Percentiles rank a stretch among this genome's conserved stretches.
Conservation (phyloP, 2,888 invertebrate species). For the Plagodis pulveraria region DNA sequence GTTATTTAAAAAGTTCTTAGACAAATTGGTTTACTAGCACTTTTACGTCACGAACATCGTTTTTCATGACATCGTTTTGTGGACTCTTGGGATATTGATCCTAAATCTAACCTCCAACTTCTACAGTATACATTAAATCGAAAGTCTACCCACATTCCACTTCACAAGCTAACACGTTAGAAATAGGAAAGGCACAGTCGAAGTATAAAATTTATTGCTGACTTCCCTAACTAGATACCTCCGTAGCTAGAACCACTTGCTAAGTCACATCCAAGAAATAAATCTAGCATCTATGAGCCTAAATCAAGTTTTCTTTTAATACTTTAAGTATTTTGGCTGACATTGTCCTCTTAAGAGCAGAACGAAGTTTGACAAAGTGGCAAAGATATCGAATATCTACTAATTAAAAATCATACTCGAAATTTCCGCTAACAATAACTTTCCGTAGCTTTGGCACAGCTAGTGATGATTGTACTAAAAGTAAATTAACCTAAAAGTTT, state of each 20-base stretch:
- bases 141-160: slow-evolving; percentile 71
- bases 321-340: slow-evolving; percentile 45
- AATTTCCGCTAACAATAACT: slow-evolving; percentile 41
- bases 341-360: slow-evolving; percentile 39
- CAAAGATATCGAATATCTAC: slow-evolving; percentile 21
- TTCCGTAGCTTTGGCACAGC: slow-evolving; percentile 73
- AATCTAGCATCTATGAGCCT: slow-evolving; percentile 42
- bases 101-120: slow-evolving; percentile 54
- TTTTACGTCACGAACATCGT: not conserved
- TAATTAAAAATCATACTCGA: slow-evolving; percentile 40
- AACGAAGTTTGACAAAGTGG: slow-evolving; percentile 14
- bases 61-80: slow-evolving; percentile 5
- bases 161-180: slow-evolving; percentile 81
- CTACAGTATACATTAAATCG: slow-evolving; percentile 75
- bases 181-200: slow-evolving; percentile 85
- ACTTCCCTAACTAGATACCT: slow-evolving; percentile 76
- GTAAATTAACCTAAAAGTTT: slow-evolving; percentile 38
- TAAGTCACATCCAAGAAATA: slow-evolving; percentile 47
- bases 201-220: slow-evolving; percentile 85
- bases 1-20: not conserved
- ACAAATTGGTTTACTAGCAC: not conserved
- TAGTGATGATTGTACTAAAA: slow-evolving; percentile 51
- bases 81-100: slow-evolving; percentile 1
- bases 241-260: slow-evolving; percentile 52
- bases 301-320: slow-evolving; percentile 42